phyloP scores from a whole-genome alignment of 2,888 invertebrate species.

The Andrena trimmerana region DNA sequence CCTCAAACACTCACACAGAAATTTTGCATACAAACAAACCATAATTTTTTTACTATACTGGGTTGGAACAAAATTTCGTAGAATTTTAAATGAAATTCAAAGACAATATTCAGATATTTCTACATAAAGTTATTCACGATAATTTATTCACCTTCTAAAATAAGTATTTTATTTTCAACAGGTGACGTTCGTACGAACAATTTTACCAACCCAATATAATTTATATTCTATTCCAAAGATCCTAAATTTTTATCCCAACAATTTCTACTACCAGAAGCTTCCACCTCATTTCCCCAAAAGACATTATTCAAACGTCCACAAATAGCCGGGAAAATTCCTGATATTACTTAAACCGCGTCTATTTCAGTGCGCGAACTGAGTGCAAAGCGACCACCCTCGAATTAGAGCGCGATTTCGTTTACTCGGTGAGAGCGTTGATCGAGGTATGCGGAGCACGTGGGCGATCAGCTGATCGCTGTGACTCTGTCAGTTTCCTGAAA shows the following conservation, averaged over 20 bases:
- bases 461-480: slow-evolving; percentile 54
- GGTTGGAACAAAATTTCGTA: no score
- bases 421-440: slow-evolving; percentile 8
- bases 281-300: not conserved
- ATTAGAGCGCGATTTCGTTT: slow-evolving; percentile 1
- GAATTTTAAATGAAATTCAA: no score
- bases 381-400: not conserved
- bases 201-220: no score
- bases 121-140: no score
- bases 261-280: not conserved
- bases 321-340: not conserved
- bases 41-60: no score
- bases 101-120: no score
- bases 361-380: slow-evolving; percentile 5
- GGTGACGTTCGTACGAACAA: no score
- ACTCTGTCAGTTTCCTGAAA: slow-evolving; percentile 19
- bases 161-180: no score
- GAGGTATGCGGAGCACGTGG: slow-evolving; percentile 31
- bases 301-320: not conserved
- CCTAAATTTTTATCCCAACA: not conserved
- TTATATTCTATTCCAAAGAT: no score
- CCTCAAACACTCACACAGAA: no score
- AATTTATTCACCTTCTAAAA: no score
- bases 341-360: slow-evolving; percentile 1
- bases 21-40: no score